These are phyloP conservation scores for Dioctria linearis DNA, from an alignment of 2,888 invertebrate species.

Conservation along the genomic window DNA sequence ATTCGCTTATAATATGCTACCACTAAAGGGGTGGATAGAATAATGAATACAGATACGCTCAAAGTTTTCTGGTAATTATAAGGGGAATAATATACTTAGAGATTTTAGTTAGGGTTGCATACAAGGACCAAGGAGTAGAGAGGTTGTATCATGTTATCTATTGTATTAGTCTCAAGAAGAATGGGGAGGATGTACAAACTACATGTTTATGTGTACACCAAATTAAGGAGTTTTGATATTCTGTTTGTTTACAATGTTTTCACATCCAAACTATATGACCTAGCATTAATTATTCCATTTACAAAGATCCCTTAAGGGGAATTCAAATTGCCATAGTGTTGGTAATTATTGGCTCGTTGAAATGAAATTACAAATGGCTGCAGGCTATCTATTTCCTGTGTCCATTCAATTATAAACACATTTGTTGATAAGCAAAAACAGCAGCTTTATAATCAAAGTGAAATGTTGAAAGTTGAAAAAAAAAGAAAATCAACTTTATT, in stretches of 20 bases:
- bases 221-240: not conserved
- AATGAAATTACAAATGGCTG: conserved; percentile 4
- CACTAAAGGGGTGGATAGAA: conserved; percentile 21
- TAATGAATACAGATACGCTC: not conserved
- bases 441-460: too few relatives aligned
- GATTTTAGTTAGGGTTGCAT: not conserved
- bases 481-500: too few relatives aligned
- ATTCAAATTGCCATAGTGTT: not conserved
- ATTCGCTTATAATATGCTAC: too few relatives aligned
- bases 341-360: not conserved
- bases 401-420: too few relatives aligned
- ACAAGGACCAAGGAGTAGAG: too few relatives aligned
- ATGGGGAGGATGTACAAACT: not conserved
- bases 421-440: too few relatives aligned
- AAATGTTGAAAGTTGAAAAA: too few relatives aligned
- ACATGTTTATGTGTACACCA: not conserved
- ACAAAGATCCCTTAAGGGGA: not conserved
- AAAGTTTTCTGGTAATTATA: conserved; percentile 8
- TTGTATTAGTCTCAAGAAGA: too few relatives aligned
- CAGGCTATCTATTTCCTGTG: not conserved
- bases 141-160: too few relatives aligned
- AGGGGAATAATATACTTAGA: not conserved
- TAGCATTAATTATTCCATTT: not conserved
- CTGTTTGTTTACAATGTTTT: not conserved
- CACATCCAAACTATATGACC: not conserved